Evolutionary conservation across 2,113 vertebrate genomes (phyloP).

Genomic region (Ondatra zibethicus): DNA sequence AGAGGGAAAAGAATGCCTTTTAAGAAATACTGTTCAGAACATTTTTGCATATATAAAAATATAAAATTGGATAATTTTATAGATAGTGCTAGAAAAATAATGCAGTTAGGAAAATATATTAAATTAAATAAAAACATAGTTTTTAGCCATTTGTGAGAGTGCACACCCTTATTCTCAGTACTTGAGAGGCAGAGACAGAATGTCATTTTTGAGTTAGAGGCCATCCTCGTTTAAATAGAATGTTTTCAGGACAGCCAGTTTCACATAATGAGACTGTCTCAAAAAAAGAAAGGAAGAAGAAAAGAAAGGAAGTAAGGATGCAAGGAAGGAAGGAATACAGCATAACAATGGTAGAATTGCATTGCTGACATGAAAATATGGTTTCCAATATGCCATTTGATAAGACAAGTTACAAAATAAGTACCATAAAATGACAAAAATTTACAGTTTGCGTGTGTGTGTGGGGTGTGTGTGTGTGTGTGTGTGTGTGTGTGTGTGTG

Average conservation of each 20-base stretch:
- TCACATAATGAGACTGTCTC: background rate
- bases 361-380: background rate
- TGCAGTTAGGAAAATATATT: background rate
- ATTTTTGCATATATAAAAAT: conserved; percentile 11
- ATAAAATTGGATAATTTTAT: background rate
- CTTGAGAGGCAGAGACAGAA: background rate
- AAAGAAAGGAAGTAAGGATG: background rate
- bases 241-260: background rate
- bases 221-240: background rate
- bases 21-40: background rate
- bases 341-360: background rate
- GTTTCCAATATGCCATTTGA: background rate
- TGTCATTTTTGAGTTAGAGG: background rate
- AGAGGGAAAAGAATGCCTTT: background rate
- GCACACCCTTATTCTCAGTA: background rate
- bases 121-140: background rate
- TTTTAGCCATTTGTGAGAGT: background rate
- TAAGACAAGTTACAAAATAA: background rate
- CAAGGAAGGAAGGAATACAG: too few species aligned
- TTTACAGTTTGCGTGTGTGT: background rate
- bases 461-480: background rate
- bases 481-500: background rate
- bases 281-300: background rate
- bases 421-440: background rate
- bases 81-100: conserved; percentile 23